Base-by-base conservation (phyloP, 1,140 invertebrate species). In the Drosophila pseudoananassae region DNA sequence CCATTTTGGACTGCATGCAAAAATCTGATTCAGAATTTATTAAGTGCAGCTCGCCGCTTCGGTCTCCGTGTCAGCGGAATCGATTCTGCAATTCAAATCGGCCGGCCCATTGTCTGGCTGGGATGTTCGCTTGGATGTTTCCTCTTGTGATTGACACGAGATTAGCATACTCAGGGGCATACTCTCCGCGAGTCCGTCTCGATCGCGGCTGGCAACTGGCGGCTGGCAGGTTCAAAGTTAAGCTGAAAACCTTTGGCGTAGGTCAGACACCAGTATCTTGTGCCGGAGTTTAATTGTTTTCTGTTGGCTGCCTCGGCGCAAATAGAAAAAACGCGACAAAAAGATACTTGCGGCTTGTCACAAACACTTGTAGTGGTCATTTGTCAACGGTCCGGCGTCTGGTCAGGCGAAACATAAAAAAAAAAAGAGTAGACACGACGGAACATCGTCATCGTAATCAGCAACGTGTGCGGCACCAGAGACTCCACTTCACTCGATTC, bases 21-120 rank as follows among this genome's bases (percentile, higher is more conserved):
- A 90, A 89, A 76, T 72, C 63, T 74, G 78, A 69, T 68, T 53
- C 83, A 79, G 89, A 90, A 90, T 90, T 90, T 89, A 90, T 90
- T 89, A 90, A 90, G 88, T 90, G 83, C 17, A n/a, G 61, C 49
- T 33, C n/a, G 17, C 29, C 14, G 55, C 64, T 52, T 47, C 58
- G 40, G 29, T 38, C 52, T 38, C 76, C 61, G 64, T 76, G 74
- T 75, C 76, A 71, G 40, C 49, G 58, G 23, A 29, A 15, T 17
- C 70, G 56, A 17, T 83, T 88, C 83, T 88, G 83, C 83, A 88
- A 88, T 88, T 88, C 83, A 88, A 88, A 88, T 88, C 70, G 68
- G 6, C 25, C 25, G 25, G 25, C 5, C 84, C 83, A 88, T 88
- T 88, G 83, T 88, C 55, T 68, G 57, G n/a, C n/a, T 27, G 69